phyloP scores from a whole-genome alignment of 2,113 vertebrate genomes.

The Tychaedon coryphoeus region DNA sequence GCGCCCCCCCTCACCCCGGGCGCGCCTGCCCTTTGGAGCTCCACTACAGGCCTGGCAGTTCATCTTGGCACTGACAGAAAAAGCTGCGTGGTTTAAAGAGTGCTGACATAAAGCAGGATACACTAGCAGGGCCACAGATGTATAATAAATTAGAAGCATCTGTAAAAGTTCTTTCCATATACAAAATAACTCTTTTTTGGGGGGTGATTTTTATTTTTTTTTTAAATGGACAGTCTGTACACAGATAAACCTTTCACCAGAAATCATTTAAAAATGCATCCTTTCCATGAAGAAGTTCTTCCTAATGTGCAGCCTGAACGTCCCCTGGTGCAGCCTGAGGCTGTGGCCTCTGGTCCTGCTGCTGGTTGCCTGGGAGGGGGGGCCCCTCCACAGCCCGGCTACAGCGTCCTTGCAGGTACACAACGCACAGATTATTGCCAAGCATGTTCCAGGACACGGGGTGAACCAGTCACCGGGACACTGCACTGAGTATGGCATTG shows the following conservation, averaged over 20 bases:
- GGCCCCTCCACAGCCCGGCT: background rate
- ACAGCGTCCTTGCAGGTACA: background rate
- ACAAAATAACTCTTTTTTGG: constrained; percentile 81
- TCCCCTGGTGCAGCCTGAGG: background rate
- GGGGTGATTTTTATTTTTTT: background rate
- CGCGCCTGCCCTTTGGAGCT: background rate
- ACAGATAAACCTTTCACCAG: constrained; percentile 73
- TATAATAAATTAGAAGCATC: constrained; percentile 90
- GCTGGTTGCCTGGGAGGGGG: background rate
- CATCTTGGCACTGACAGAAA: background rate
- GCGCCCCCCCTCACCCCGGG: background rate
- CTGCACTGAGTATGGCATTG: accelerated
- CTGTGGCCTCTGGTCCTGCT: background rate
- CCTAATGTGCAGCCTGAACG: background rate
- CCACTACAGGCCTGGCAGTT: background rate
- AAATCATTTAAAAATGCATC: constrained; percentile 70
- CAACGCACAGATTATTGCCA: background rate
- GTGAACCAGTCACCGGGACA: accelerated
- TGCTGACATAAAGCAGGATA: background rate
- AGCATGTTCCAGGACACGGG: accelerated
- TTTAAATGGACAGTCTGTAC: constrained; percentile 76
- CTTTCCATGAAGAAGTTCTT: background rate
- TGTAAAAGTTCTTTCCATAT: constrained; percentile 84
- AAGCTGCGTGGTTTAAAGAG: background rate
- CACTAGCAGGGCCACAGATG: constrained; percentile 66